Base-by-base conservation (phyloP, 35 echinoderm and acorn worm species). In the Ophioderma brevispina region DNA sequence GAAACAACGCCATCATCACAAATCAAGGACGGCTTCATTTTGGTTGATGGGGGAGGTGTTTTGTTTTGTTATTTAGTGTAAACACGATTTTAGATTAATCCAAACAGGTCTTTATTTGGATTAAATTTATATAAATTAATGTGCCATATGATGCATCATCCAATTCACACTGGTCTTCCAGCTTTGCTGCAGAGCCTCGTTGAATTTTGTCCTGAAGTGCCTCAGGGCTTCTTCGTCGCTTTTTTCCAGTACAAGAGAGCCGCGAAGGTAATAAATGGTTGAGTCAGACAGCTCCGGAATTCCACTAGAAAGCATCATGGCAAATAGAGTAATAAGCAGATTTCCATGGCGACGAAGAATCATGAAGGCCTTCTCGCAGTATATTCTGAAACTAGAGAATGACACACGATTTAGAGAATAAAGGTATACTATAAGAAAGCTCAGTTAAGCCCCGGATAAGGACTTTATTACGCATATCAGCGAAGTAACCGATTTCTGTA, bases 141-240 rank as follows among this genome's bases (percentile, higher is more conserved):
- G n/a, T n/a, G n/a, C 59, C 4, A 70, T 70, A 25, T 93, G 43
- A 77, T 98, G 96, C 39, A 92, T 77, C 87, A 81, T 90, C 96
- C 96, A 98, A 42, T 98, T 89, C 0, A 98, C 35, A 89, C 91
- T 95, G 0, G 96, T 98, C 82, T 98, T 98, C 96, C 96, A 98
- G 31, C 89, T 92, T 83, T 98, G 92, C 81, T 98, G 95, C 40
- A 98, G 55, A 19, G 96, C 93, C 39, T 95, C 96, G 35, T 90
- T 95, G 41, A 98, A 95, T 80, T 98, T 98, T 10, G 86, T 80
- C 76, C 88, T 63, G 85, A 98, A 98, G 80, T 95, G 87, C 21
- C 82, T 88, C 18, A 98, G 82, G 13, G 96, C 96, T 59, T 98
- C 90, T 1, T 95, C 93, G 15, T 98, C 96, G 0, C 36, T 85